phyloP scores from a whole-genome alignment of 2,797 vertebrate species.

The Pangasius mekongensis region DNA sequence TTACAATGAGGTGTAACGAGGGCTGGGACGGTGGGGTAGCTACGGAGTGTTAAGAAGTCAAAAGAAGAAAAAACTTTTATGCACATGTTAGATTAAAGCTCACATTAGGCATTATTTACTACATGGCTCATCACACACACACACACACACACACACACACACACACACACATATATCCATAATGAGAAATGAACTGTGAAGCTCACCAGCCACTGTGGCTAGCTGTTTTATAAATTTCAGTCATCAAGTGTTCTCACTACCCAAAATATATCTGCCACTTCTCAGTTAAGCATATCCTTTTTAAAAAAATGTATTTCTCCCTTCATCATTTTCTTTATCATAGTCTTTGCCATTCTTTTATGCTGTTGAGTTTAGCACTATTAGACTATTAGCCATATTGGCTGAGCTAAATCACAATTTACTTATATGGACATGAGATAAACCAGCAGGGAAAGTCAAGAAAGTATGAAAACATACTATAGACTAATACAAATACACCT shows the following conservation, averaged over 20 bases:
- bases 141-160: constrained; percentile 7
- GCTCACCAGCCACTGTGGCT: background rate
- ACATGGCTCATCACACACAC: background rate
- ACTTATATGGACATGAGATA: background rate
- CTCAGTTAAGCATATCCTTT: background rate
- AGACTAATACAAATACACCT: background rate
- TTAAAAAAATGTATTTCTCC: background rate
- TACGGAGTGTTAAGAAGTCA: constrained; percentile 44
- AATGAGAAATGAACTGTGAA: background rate
- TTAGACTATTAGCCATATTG: background rate
- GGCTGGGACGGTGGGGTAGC: constrained; percentile 41
- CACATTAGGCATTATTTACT: constrained; percentile 26
- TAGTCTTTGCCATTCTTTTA: background rate
- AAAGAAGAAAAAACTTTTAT: constrained; percentile 30
- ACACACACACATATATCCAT: background rate
- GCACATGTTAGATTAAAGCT: constrained; percentile 22
- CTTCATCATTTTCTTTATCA: background rate
- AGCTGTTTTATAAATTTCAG: background rate
- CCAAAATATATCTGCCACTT: background rate
- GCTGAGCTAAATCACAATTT: background rate
- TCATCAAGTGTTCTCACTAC: background rate
- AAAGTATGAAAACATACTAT: background rate
- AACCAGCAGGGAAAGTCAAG: background rate
- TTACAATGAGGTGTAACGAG: constrained; percentile 54
- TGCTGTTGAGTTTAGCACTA: background rate